Percentiles rank a stretch among this genome's conserved stretches.
Conservation (phyloP, 2,888 invertebrate species). For the Cerceris rybyensis region DNA sequence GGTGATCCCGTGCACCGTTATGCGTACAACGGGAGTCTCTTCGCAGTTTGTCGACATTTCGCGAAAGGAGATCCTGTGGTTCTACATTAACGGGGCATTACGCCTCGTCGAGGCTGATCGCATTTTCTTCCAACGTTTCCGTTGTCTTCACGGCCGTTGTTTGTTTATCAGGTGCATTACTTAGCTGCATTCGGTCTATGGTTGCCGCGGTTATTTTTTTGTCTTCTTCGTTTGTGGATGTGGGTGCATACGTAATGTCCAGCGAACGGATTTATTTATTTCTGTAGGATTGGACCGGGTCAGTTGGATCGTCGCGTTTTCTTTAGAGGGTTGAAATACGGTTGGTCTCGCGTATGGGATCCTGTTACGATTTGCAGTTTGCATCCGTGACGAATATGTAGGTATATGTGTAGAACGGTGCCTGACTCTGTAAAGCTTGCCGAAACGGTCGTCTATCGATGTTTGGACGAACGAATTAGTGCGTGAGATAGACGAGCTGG, state of each 20-base stretch:
- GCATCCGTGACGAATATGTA: constrained; percentile 46
- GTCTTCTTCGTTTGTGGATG: too few species aligned
- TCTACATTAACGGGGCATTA: constrained; percentile 55
- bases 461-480: constrained; percentile 34
- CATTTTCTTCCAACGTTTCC: constrained; percentile 50
- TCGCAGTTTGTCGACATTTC: not conserved
- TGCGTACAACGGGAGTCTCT: constrained; percentile 1
- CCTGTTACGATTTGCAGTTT: constrained; percentile 8
- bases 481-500: constrained; percentile 75
- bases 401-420: constrained; percentile 36
- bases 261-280: constrained; percentile 3
- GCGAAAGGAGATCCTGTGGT: constrained; percentile 44
- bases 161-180: constrained; percentile 26
- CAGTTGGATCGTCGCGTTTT: constrained; percentile 60
- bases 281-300: constrained; percentile 53
- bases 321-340: constrained; percentile 36
- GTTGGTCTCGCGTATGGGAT: constrained; percentile 23
- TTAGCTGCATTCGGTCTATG: constrained; percentile 29
- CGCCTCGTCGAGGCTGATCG: constrained; percentile 63
- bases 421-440: constrained; percentile 28
- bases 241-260: too few species aligned
- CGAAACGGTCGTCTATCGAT: constrained; percentile 59
- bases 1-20: constrained; percentile 44
- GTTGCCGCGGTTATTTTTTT: constrained; percentile 17
- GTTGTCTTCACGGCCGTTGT: constrained; percentile 23